These are phyloP conservation scores for Danio aesculapii DNA, from an alignment of 2,797 vertebrate species.

Conservation along the genomic window DNA sequence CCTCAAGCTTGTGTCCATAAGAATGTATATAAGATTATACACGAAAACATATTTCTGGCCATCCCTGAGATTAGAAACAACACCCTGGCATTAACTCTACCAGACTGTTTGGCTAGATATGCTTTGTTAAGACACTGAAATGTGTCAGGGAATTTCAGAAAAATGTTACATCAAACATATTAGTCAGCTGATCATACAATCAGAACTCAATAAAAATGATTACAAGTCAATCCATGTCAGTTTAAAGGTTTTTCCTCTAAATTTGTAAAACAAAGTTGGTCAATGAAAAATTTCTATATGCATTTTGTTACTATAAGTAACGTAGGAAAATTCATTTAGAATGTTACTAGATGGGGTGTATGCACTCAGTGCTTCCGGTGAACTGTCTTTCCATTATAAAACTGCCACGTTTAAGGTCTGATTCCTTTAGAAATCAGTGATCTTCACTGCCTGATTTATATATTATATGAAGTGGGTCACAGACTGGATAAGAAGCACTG, in stretches of 20 bases:
- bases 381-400: too few species aligned
- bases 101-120: neutral
- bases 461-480: too few species aligned
- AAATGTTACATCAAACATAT: neutral
- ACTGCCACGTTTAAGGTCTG: too few species aligned
- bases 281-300: neutral
- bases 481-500: too few species aligned
- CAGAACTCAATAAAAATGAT: neutral
- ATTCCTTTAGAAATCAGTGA: too few species aligned
- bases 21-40: neutral
- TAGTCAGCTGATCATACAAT: neutral
- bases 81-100: neutral
- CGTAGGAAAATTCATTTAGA: neutral
- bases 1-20: neutral
- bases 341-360: neutral
- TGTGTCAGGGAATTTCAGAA: neutral
- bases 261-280: too few species aligned
- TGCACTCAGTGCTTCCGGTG: too few species aligned
- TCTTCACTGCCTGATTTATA: too few species aligned
- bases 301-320: neutral
- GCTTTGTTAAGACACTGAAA: neutral
- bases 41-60: neutral
- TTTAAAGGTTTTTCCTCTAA: neutral
- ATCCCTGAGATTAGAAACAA: constrained; percentile 2
- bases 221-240: neutral